Evolutionary conservation across 1,140 invertebrate species (phyloP).

Genomic region (Cataglyphis hispanica): DNA sequence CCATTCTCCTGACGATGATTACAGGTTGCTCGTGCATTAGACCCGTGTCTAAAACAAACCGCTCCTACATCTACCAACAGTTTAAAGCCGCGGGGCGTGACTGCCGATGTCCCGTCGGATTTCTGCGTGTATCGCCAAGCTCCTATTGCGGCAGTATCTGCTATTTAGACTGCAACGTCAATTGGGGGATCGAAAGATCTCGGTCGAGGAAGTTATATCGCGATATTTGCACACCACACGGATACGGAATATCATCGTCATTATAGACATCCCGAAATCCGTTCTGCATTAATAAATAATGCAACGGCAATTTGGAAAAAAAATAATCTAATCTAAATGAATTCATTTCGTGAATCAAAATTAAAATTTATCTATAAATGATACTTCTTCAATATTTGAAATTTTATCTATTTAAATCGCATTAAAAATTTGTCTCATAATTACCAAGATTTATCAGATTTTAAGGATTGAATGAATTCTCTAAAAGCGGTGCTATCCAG

Average conservation of each 20-base stretch:
- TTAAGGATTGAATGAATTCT: not conserved
- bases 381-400: not conserved
- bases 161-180: conserved; percentile 62
- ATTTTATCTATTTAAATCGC: conserved; percentile 1
- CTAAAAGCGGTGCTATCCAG: not conserved
- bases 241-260: not conserved
- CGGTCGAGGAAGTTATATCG: conserved; percentile 48
- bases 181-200: conserved; percentile 59
- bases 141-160: conserved; percentile 14
- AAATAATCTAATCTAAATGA: not conserved
- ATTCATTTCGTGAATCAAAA: not conserved
- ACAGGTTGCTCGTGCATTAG: conserved; percentile 77
- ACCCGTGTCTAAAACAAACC: conserved; percentile 79
- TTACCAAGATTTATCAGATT: conserved; percentile 9
- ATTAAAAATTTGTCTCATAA: not conserved
- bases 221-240: not conserved
- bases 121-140: conserved; percentile 36
- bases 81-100: conserved; percentile 77
- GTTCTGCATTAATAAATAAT: not conserved
- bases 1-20: conserved; percentile 73
- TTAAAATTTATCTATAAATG: not conserved
- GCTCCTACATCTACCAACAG: conserved; percentile 76
- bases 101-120: conserved; percentile 55
- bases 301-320: not conserved
- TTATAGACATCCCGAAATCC: not conserved